phyloP scores from a whole-genome alignment of 2,797 vertebrate species.

The Esox lucius region DNA sequence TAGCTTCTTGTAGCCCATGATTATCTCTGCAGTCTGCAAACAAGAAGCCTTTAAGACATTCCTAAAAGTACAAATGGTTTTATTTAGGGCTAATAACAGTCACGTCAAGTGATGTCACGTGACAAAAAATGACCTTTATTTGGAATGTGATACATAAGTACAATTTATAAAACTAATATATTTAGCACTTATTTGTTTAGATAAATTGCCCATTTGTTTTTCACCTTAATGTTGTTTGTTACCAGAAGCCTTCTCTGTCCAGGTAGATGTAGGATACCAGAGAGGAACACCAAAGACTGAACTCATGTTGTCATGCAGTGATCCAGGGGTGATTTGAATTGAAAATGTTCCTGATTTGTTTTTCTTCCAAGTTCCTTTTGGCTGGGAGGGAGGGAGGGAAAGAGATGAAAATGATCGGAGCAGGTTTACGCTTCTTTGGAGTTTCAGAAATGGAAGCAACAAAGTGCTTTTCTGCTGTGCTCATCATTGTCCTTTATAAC shows the following conservation, averaged over 20 bases:
- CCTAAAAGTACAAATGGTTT: no score
- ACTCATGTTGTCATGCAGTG: constrained; percentile 1
- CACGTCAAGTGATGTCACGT: no score
- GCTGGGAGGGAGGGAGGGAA: not conserved
- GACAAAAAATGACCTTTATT: no score
- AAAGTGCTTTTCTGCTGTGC: constrained; percentile 17
- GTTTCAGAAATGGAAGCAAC: constrained; percentile 7
- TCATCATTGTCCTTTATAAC: constrained; percentile 54
- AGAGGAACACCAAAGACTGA: constrained; percentile 6
- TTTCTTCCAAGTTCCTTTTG: constrained; percentile 5
- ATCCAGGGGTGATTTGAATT: constrained; percentile 52
- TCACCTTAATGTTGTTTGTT: no score
- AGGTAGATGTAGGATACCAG: constrained; percentile 32
- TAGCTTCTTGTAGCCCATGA: no score
- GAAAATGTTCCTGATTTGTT: constrained; percentile 48
- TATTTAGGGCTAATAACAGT: no score
- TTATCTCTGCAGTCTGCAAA: no score
- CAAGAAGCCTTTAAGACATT: no score
- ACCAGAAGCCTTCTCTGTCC: constrained; percentile 40
- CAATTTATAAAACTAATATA: no score
- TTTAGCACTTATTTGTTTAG: no score
- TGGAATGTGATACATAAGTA: no score
- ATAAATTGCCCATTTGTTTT: no score
- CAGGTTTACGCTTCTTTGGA: constrained; percentile 15
- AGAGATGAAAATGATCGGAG: constrained; percentile 17